Evolutionary conservation across 2,113 vertebrate species (phyloP), one percentile per base, ranked within the genome.

Genomic region (Syngnathus scovelli): DNA sequence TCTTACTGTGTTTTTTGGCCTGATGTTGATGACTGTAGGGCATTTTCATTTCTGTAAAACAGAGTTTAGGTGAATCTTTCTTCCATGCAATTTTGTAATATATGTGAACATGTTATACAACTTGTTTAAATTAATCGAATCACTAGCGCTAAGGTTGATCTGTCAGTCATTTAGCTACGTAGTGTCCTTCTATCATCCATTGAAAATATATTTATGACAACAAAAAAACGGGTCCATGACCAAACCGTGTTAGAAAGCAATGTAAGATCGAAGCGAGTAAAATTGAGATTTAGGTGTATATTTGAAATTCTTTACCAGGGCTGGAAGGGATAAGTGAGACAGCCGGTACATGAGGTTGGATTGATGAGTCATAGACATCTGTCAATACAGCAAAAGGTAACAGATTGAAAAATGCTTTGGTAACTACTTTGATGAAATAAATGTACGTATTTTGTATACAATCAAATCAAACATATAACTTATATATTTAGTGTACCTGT

Each of bases 1-100:
- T 56, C 7, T 52, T 87, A 99, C 96, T 97, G 88, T 96, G 94
- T 75, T 94, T 98, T 89, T 95, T 98, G 78, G 87, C 90, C 79
- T 93, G 93, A 51, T 90, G 85, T 3, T 91, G 80, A 77, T 90
- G 91, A 39, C 85, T 92, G 74, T 91, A 92, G 0, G 84, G 86
- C 77, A 92, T 93, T 86, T 95, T 98, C 66, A 90, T 78, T 1
- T 94, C 94, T 88, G 88, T 85, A 61, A 58, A 36, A 65, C 5
- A 71, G 0, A 41, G 52, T 69, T 33, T 1, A 41, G 60, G 46
- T 1, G 37, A 8, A 21, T 69, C 2, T 62, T 23, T 55, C 1
- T 1, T n/a, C 18, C 9, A 19, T 7, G n/a, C 0, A 4, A 7
- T 36, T 23, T 60, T 11, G 44, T 66, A 36, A 0, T 33, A 54